Percentiles rank a stretch among this genome's conserved stretches.
phyloP scores from a whole-genome alignment of 2,888 invertebrate species.

The Heliconius cydno region DNA sequence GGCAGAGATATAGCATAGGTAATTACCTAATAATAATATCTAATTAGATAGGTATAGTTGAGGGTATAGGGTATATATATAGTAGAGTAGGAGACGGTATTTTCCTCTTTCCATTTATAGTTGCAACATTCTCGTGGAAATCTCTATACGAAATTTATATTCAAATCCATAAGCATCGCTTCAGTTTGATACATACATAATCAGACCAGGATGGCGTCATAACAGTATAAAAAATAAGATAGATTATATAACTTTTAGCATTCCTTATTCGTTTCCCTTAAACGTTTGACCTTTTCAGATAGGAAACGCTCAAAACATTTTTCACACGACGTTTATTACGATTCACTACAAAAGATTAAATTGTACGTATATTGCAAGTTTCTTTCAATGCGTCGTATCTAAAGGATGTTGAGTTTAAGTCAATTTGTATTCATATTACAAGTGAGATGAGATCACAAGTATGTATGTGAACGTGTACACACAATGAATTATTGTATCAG shows the following conservation, averaged over 20 bases:
- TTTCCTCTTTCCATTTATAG: background rate
- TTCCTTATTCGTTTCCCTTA: constrained; percentile 3
- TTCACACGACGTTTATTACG: constrained; percentile 19
- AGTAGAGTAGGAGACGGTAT: background rate
- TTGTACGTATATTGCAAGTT: constrained; percentile 26
- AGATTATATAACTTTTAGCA: background rate
- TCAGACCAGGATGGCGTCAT: background rate
- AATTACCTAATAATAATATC: no score
- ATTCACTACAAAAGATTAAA: constrained; percentile 20
- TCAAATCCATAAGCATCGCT: background rate
- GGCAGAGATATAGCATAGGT: background rate
- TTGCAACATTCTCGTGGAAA: background rate
- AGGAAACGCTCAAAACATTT: constrained; percentile 14
- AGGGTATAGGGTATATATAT: no score
- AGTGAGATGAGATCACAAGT: constrained; percentile 63
- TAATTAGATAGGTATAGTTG: no score
- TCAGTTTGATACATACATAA: background rate
- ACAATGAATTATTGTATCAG: constrained; percentile 49
- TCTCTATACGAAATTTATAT: background rate
- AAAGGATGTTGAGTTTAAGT: constrained; percentile 57
- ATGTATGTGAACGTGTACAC: constrained; percentile 27
- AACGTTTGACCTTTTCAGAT: constrained; percentile 10
- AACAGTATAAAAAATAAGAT: background rate
- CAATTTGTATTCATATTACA: constrained; percentile 65
- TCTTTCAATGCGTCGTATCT: constrained; percentile 28